Evolutionary conservation across 2,113 vertebrate species (phyloP).

Genomic region (Chloroceryle aenea): DNA sequence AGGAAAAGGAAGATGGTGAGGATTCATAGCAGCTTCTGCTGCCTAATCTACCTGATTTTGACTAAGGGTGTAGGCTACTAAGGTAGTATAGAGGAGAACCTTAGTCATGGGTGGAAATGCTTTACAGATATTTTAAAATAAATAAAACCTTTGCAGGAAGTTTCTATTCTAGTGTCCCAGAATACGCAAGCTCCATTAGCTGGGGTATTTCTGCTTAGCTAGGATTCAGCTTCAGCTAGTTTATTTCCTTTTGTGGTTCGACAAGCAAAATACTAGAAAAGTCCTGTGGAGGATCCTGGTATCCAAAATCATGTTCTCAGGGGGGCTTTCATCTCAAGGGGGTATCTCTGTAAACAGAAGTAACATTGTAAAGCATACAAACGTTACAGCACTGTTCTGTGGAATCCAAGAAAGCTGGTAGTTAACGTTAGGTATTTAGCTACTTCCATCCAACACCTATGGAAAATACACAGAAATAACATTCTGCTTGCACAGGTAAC

Average conservation of each 20-base stretch:
- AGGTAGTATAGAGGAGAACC: neutral
- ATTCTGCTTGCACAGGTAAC: neutral
- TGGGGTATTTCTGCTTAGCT: neutral
- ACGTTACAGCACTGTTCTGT: neutral
- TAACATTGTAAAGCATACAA: neutral
- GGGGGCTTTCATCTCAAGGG: neutral
- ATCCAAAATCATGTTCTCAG: neutral
- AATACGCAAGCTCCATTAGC: neutral
- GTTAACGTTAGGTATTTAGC: neutral
- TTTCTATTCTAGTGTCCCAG: neutral
- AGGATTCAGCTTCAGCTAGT: neutral
- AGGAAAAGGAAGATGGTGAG: conserved; percentile 28
- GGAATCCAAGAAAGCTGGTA: neutral
- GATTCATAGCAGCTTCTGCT: neutral
- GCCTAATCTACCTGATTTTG: neutral
- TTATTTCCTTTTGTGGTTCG: neutral
- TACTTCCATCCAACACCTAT: neutral
- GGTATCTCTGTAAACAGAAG: neutral
- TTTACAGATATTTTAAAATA: neutral
- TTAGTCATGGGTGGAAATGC: neutral
- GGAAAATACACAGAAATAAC: neutral
- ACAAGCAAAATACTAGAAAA: neutral
- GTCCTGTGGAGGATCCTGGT: neutral
- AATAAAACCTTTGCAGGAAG: neutral
- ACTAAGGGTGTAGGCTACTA: neutral